Evolutionary conservation across 2,113 vertebrate genomes (phyloP).

Genomic region (Nannobrachium achirus): DNA sequence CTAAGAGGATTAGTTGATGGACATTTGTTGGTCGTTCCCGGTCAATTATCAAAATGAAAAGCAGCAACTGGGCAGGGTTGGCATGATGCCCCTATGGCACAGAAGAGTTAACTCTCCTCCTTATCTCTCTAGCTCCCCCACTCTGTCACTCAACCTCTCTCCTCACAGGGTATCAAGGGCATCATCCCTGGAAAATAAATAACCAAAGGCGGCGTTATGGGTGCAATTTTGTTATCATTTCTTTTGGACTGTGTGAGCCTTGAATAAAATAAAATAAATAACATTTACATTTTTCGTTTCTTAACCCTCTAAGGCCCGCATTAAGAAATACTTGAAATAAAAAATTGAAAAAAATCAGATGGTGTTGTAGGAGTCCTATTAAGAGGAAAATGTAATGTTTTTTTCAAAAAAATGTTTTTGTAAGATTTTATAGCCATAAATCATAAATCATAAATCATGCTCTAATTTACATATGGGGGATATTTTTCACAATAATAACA

Average conservation of each 20-base stretch:
- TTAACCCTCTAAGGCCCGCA: no score
- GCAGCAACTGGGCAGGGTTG: slow-evolving; percentile 66
- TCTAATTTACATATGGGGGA: no score
- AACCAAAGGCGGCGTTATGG: slow-evolving; percentile 44
- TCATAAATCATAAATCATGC: no score
- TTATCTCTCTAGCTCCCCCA: slow-evolving; percentile 37
- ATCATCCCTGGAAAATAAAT: slow-evolving; percentile 13
- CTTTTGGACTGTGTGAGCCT: slow-evolving; percentile 18
- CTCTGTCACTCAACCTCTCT: slow-evolving; percentile 48
- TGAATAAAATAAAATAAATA: slow-evolving; percentile 71
- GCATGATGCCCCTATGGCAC: slow-evolving; percentile 57
- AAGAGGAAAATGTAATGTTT: no score
- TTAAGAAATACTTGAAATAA: no score
- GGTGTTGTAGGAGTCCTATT: no score
- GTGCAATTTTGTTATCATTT: slow-evolving; percentile 31
- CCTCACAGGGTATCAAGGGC: slow-evolving; percentile 65
- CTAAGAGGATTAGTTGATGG: slow-evolving; percentile 85
- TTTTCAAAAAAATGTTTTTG: no score
- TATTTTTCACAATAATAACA: no score
- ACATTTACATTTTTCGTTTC: slow-evolving; percentile 75
- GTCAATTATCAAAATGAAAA: slow-evolving; percentile 84
- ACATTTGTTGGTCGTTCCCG: slow-evolving; percentile 73
- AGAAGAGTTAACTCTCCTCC: slow-evolving; percentile 48
- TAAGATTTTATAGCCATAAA: no score
- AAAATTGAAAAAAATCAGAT: no score